Conservation (phyloP, 2,113 vertebrate species). For the Protomyctophum bolini region DNA sequence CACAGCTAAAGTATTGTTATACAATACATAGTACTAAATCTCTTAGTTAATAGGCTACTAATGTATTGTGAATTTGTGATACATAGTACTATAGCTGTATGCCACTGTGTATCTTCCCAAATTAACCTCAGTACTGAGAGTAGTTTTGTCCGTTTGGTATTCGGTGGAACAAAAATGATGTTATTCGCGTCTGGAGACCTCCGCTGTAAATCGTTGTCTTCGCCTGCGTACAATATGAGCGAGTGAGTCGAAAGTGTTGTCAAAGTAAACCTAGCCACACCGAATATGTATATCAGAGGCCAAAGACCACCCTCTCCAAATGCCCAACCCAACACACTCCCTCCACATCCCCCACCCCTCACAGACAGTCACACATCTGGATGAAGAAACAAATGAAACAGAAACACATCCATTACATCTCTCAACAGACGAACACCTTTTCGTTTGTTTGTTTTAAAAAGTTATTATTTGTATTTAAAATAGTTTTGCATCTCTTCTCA, state of each 20-base stretch:
- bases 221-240: not conserved
- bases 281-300: slow-evolving; percentile 6
- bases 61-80: not conserved
- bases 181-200: not conserved
- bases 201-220: not conserved
- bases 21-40: not conserved
- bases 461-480: slow-evolving; percentile 65
- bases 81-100: not conserved
- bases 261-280: slow-evolving; percentile 58
- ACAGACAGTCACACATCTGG: slow-evolving; percentile 24
- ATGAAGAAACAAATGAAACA: slow-evolving; percentile 14
- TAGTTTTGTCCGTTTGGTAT: not conserved
- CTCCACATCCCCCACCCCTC: slow-evolving; percentile 30
- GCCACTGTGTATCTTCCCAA: not conserved
- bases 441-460: slow-evolving; percentile 48
- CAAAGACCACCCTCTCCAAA: slow-evolving; percentile 1
- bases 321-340: not conserved
- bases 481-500: slow-evolving; percentile 60
- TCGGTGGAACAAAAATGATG: not conserved
- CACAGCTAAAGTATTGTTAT: not conserved
- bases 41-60: not conserved
- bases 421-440: slow-evolving; percentile 38
- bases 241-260: slow-evolving; percentile 23
- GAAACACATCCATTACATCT: slow-evolving; percentile 60
- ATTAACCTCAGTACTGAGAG: not conserved